Evolutionary conservation across 2,888 invertebrate genomes (phyloP), one percentile per base, ranked within the genome.

Genomic region (Apodemia duryi): DNA sequence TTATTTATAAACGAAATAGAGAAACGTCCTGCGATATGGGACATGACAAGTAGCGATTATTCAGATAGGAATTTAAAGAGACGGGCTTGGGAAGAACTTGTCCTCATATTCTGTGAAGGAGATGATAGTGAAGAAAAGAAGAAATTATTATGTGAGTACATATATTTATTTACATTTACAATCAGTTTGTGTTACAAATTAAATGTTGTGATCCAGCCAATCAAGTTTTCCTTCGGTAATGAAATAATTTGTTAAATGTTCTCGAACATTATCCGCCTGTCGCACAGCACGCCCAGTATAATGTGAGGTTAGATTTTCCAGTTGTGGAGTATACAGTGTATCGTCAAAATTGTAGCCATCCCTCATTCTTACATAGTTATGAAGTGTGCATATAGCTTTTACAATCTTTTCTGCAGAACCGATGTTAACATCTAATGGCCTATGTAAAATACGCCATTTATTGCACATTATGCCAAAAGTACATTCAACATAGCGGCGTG

Each of bases 391-490:
- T 64, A 65, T 64, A 51, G 70, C 66, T 68, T 71, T 73, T 66
- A 73, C 70, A 28, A 73, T 70, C 64, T 67, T 67, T 67, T 68
- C 68, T 66, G 71, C 71, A 68, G 62, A 66, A 54, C 57, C 62
- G 41, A 63, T 65, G 62, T 65, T 66, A 46, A 73, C 70, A 67
- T 69, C 66, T 62, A 72, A 64, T 61, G 72, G 72, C 63, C 69
- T 66, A 54, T 73, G 68, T 64, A 72, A 70, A 69, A 73, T 72
- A 41, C 69, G 65, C 69, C 70, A 73, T 68, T 72, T 71, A 66
- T 73, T 72, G 64, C 64, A 68, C 35, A 61, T 65, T 61, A 64
- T 63, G 61, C 62, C 63, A 63, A 68, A 68, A 64, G 67, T 67
- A 66, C 69, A 70, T 67, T 72, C 69, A 66, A 72, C 64, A 67